A percentile compares a stretch with the other conserved stretches of the same genome.
phyloP scores from a whole-genome alignment of 1,140 invertebrate genomes.

The Nymphalis io region DNA sequence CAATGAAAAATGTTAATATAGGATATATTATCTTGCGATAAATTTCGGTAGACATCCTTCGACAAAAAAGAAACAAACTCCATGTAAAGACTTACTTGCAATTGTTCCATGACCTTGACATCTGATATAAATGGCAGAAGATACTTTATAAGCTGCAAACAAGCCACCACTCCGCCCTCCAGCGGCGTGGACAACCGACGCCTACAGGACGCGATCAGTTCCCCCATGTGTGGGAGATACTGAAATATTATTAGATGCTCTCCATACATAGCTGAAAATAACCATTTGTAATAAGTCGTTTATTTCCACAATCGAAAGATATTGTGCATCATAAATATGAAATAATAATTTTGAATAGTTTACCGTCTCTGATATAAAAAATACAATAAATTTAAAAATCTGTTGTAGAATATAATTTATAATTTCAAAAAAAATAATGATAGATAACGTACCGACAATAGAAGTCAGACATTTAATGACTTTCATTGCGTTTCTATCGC shows the following conservation, averaged over 20 bases:
- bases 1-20: too few species aligned
- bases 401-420: too few species aligned
- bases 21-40: too few species aligned
- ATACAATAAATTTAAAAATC: too few species aligned
- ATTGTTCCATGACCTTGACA: constrained; percentile 91
- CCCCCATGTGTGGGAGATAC: constrained; percentile 95
- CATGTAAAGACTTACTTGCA: constrained; percentile 82
- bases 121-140: constrained; percentile 92
- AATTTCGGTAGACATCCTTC: too few species aligned
- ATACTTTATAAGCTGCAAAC: constrained; percentile 89
- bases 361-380: too few species aligned
- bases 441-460: constrained; percentile 85
- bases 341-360: too few species aligned
- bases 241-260: constrained; percentile 96
- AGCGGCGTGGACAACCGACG: constrained; percentile 89
- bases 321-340: too few species aligned
- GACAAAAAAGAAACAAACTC: too few species aligned
- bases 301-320: too few species aligned
- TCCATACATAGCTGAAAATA: constrained; percentile 89
- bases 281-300: background rate
- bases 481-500: constrained; percentile 91
- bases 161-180: constrained; percentile 94
- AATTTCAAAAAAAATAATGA: constrained; percentile 1
- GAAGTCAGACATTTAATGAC: constrained; percentile 93
- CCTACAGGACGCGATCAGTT: constrained; percentile 88